Base-by-base conservation (phyloP, 2,113 vertebrate genomes). In the Oryzias celebensis region DNA sequence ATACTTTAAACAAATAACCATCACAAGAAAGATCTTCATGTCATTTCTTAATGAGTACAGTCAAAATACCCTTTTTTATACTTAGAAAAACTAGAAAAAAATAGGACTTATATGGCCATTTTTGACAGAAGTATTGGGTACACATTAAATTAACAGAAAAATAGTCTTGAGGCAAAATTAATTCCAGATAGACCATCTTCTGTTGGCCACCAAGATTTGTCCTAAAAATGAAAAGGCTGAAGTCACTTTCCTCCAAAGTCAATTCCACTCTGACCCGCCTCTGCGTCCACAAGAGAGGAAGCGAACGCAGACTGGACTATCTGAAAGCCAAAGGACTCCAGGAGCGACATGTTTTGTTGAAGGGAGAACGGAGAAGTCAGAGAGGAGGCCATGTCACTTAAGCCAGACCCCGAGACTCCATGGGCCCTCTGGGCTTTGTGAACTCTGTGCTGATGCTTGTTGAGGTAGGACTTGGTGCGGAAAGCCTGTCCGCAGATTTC, bases 241-340 rank as follows among this genome's bases (percentile, higher is more conserved):
- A 50, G 65, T 96, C 92, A 98, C 90, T 98, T 97, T 61, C 94
- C 94, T 74, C 95, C 96, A 44, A 94, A 93, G 81, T 94, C 94
- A 68, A 98, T 91, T 63, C 94, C 92, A 72, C 95, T 96, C 79
- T 94, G 94, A 89, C 95, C 95, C 15, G 92, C 94, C 74, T 98
- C 96, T 4, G 96, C 91, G 73, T 98, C 96, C 72, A 96, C 96
- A 55, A 98, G 88, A 10, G 97, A 98, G 1, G 96, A 97, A 1
- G 96, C 97, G 69, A 98, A 99, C 0, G 97, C 97, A 16, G 97
- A 99, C 90, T 99, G 97, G 58, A 99, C 97, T 71, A 99, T 98
- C 93, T 99, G 97, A 89, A 99, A 99, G 76, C 97, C 97, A 53
- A 99, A 99, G 0, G 97, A 99, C 90, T 99, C 97, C 1, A 99